Percentiles rank a stretch among this genome's conserved stretches.
Conservation (phyloP, 2,888 invertebrate species). For the Esperia sulphurella region DNA sequence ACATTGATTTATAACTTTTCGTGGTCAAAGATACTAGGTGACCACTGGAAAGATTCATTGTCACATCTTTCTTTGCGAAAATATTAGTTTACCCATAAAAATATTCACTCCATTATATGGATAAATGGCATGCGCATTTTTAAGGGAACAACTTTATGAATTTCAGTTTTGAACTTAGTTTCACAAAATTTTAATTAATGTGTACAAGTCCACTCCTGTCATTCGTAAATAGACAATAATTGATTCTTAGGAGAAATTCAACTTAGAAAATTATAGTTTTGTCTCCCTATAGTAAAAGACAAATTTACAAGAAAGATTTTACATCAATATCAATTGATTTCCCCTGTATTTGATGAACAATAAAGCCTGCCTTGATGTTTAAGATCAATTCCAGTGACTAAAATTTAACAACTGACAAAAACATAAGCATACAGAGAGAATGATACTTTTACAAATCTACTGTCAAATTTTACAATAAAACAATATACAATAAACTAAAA, state of each 20-base stretch:
- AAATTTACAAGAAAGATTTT: constrained; percentile 9
- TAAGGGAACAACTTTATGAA: neutral
- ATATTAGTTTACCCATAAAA: constrained; percentile 11
- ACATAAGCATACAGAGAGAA: constrained; percentile 13
- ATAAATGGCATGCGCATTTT: constrained; percentile 15
- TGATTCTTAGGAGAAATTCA: constrained; percentile 53
- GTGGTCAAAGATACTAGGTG: constrained; percentile 21
- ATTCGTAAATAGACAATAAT: constrained; percentile 27
- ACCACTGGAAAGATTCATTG: constrained; percentile 18
- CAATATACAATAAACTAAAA: constrained; percentile 12
- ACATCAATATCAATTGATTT: constrained; percentile 25
- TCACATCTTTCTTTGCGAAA: constrained; percentile 15
- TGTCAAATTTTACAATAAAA: constrained; percentile 13
- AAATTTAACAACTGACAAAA: constrained; percentile 20
- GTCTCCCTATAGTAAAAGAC: constrained; percentile 24
- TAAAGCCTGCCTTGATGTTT: constrained; percentile 23
- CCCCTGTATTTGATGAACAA: constrained; percentile 36
- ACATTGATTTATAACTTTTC: neutral
- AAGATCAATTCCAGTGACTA: constrained; percentile 13
- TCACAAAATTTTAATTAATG: constrained; percentile 19
- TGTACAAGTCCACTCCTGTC: constrained; percentile 22
- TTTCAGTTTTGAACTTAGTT: neutral
- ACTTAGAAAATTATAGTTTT: constrained; percentile 39
- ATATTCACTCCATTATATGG: constrained; percentile 17
- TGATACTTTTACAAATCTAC: constrained; percentile 4